A percentile compares a stretch with the other conserved stretches of the same genome.
phyloP scores from a whole-genome alignment of 2,797 vertebrate species.

The Hylomyscus alleni region DNA sequence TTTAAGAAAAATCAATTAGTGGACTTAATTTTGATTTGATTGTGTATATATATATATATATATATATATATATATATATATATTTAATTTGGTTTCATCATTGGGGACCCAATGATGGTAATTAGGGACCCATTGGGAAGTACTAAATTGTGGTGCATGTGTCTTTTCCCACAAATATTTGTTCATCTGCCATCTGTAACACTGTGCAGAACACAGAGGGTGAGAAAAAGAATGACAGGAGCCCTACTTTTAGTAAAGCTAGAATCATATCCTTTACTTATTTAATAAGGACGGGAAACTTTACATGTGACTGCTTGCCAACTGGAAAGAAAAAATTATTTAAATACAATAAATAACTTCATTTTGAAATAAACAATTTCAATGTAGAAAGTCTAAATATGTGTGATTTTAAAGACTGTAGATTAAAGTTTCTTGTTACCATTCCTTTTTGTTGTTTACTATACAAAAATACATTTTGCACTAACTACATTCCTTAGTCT shows the following conservation, averaged over 20 bases:
- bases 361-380: slow-evolving; percentile 38
- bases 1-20: slow-evolving; percentile 25
- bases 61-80: too few species aligned
- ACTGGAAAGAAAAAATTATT: not conserved
- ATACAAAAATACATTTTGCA: slow-evolving; percentile 15
- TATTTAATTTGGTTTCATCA: slow-evolving; percentile 1
- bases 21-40: slow-evolving; percentile 5
- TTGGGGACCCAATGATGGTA: not conserved
- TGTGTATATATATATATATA: too few species aligned
- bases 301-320: not conserved
- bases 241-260: not conserved
- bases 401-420: slow-evolving; percentile 34
- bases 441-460: not conserved
- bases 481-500: not conserved
- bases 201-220: not conserved
- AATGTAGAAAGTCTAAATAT: not conserved
- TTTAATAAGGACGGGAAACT: not conserved
- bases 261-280: not conserved
- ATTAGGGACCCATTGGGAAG: not conserved
- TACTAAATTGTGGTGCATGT: not conserved
- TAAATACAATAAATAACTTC: not conserved
- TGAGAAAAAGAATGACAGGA: not conserved
- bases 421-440: slow-evolving; percentile 16
- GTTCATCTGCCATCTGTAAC: not conserved
- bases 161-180: slow-evolving; percentile 50